Evolutionary conservation across 2,888 invertebrate species (phyloP), one percentile per base, ranked within the genome.

Genomic region (Lasioglossum morio): DNA sequence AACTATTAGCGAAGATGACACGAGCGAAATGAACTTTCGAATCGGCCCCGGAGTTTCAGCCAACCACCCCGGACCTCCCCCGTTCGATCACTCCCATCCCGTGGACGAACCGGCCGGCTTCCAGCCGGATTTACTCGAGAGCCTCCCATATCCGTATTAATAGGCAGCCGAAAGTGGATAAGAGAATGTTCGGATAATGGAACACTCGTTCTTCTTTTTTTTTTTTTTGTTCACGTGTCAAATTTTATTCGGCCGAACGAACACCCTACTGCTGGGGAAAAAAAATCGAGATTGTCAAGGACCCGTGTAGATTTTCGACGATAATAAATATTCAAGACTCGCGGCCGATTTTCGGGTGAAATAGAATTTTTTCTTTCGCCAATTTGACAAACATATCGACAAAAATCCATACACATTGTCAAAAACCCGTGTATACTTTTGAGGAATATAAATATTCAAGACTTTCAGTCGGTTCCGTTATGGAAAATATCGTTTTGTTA

Each of bases 1-100:
- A 89, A 87, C 85, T 89, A 87, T 90, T 90, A 90, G 82, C 86
- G 66, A 81, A 82, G 84, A 85, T 85, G 89, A 90, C 88, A 82
- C 81, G 85, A 66, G 69, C 79, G 80, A 77, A 88, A 87, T 84
- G 82, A 84, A 89, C 78, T 86, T 83, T 86, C 82, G 83, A 83
- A 87, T 77, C 63, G 69, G 69, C 69, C 34, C 23, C 34, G n/a
- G 77, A 69, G 66, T 46, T 77, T 77, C 34, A 77, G 69, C 48
- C n/a, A 8, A 8, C 66, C 14, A 48, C 16, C 46, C 27, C 30
- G 37, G 34, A 0, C 7, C 19, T 2, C 37, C n/a, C 37, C 2
- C 27, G 37, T 37, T 66, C 46, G 72, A 72, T 72, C 69, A 30
- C 46, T 27, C 43, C 57, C 34, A 48, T 27, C 53, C 69, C 34